Evolutionary conservation across 2,888 invertebrate genomes (phyloP), one percentile per base, ranked within the genome.

Genomic region (Callimorpha dominula): DNA sequence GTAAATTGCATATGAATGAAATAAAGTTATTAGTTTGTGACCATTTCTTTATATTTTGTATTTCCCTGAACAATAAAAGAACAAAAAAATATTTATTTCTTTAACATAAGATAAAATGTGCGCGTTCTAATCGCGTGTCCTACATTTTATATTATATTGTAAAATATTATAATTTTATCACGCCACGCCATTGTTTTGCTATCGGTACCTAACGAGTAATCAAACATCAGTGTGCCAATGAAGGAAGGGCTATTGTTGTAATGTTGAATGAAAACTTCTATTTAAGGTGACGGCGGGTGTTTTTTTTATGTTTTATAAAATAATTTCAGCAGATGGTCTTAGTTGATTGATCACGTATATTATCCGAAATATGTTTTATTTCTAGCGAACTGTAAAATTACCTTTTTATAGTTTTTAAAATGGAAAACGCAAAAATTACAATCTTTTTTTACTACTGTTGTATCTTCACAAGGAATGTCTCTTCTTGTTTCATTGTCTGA

Each of bases 151-250:
- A 40, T 67, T 52, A 20, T 46, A 9, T 60, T 62, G 57, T 68
- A 60, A 20, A 43, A 72, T 65, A 65, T 52, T 65, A 31, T 57
- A 43, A 49, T 43, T 65, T 71, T 54, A 66, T 46, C 7, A 17
- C 43, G 49, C 5, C 7, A 17, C 43, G 49, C 5, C 3, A 54
- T 80, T 76, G 70, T 85, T 88, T 76, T 94, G 89, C 89, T 87
- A 75, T 86, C 93, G 46, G 78, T 95, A 93, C 90, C 70, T 86
- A 86, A 84, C 84, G 89, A 85, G 92, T 93, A 94, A 95, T 95
- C 95, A 95, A 94, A 92, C 91, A 93, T 90, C 94, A 93, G 93
- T 93, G 93, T 93, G 93, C 94, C 95, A 95, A 95, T 95, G 95
- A 95, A 95, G 94, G 94, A 94, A 94, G 93, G 92, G 85, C 95